These are phyloP conservation scores for Dascyllus trimaculatus DNA, from an alignment of 2,113 vertebrate genomes.

Conservation along the genomic window DNA sequence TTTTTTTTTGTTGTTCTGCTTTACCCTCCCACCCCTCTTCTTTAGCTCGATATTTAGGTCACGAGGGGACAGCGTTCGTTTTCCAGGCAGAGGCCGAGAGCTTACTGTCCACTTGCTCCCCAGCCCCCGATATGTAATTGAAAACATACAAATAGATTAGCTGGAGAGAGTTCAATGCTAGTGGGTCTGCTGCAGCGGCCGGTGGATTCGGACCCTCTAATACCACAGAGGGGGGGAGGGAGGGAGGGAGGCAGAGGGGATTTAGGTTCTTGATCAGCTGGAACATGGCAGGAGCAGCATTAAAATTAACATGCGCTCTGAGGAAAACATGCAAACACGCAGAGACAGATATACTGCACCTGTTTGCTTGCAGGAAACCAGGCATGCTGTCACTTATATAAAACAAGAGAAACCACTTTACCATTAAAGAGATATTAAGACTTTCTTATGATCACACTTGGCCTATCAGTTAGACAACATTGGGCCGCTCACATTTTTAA, in stretches of 20 bases:
- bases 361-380: background rate
- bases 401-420: too few relatives aligned
- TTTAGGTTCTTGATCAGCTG: slow-evolving; percentile 69
- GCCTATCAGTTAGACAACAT: too few relatives aligned
- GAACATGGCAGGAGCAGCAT: slow-evolving; percentile 61
- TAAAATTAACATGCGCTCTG: slow-evolving; percentile 47
- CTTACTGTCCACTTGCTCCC: slow-evolving; percentile 75
- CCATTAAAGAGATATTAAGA: too few relatives aligned
- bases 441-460: too few relatives aligned
- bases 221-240: slow-evolving; percentile 5
- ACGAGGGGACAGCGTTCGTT: slow-evolving; percentile 62
- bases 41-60: slow-evolving; percentile 81
- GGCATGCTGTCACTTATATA: too few relatives aligned
- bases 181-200: slow-evolving; percentile 56
- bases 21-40: slow-evolving; percentile 48
- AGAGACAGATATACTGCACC: background rate
- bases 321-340: slow-evolving; percentile 41
- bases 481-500: too few relatives aligned
- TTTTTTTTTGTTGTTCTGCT: slow-evolving; percentile 61
- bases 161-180: slow-evolving; percentile 73
- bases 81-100: slow-evolving; percentile 66
- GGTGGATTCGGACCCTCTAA: slow-evolving; percentile 66
- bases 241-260: slow-evolving; percentile 13
- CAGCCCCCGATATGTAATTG: slow-evolving; percentile 70
- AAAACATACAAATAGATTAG: slow-evolving; percentile 83